These are phyloP conservation scores for Panagrolaimus sp. DNA, from an alignment of 1,140 invertebrate genomes.

Conservation along the genomic window DNA sequence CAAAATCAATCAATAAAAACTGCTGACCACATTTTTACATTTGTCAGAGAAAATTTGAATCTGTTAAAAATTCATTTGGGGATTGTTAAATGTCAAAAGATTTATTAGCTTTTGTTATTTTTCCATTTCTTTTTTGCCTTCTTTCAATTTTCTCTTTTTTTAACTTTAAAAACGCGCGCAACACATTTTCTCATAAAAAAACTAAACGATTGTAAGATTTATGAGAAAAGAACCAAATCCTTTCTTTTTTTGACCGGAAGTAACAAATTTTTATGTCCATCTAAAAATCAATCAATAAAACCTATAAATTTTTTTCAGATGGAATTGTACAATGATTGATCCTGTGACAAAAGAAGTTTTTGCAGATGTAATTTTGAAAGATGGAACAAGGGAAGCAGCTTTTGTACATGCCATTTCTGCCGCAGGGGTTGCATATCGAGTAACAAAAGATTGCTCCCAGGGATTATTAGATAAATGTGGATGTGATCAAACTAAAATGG, in stretches of 20 bases:
- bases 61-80: slow-evolving; percentile 16
- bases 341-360: slow-evolving; percentile 35
- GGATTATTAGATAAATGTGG: slow-evolving; percentile 63
- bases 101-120: not conserved
- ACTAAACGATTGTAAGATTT: too few species aligned
- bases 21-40: too few species aligned
- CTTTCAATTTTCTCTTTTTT: too few species aligned
- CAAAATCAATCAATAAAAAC: slow-evolving; percentile 13
- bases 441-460: slow-evolving; percentile 64
- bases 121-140: not conserved
- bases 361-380: slow-evolving; percentile 44
- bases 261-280: too few species aligned
- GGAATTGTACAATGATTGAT: slow-evolving; percentile 54
- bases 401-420: slow-evolving; percentile 56
- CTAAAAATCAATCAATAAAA: too few species aligned
- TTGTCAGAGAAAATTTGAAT: too few species aligned
- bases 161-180: not conserved
- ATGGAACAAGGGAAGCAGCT: slow-evolving; percentile 65
- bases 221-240: not conserved
- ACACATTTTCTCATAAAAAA: not conserved
- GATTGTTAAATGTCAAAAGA: slow-evolving; percentile 3
- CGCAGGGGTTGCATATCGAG: slow-evolving; percentile 64
- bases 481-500: slow-evolving; percentile 54
- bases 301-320: slow-evolving; percentile 29
- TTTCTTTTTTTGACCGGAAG: too few species aligned